phyloP scores from a whole-genome alignment of 2,797 vertebrate genomes.

The Oreochromis mossambicus region DNA sequence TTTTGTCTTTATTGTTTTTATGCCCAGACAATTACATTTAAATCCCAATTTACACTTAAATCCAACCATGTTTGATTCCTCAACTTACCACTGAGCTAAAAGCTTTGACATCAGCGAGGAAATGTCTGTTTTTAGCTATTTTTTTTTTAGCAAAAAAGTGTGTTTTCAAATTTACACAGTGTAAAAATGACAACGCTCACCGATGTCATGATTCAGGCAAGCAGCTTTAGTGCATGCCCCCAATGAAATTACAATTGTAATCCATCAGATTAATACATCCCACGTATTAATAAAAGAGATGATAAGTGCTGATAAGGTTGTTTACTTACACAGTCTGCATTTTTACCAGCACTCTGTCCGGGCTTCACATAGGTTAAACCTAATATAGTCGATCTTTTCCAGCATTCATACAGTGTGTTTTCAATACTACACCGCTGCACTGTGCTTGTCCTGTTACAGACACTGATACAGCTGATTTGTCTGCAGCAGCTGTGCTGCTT shows the following conservation, averaged over 20 bases:
- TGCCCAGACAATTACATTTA: background rate
- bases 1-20: background rate
- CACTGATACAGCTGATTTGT: fast-evolving
- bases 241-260: background rate
- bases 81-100: fast-evolving
- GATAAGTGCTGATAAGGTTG: background rate
- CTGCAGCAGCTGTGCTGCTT: background rate
- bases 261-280: background rate
- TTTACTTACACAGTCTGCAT: background rate
- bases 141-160: background rate
- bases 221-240: constrained; percentile 34
- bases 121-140: background rate
- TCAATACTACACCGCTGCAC: fast-evolving
- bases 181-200: constrained; percentile 14
- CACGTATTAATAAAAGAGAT: background rate
- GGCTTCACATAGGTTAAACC: background rate
- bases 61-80: background rate
- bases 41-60: background rate
- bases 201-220: constrained; percentile 26
- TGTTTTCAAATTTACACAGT: constrained; percentile 22
- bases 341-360: background rate
- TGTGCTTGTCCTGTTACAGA: background rate
- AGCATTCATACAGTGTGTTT: background rate
- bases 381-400: background rate
- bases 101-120: fast-evolving